These are phyloP conservation scores for Silurus meridionalis DNA, from an alignment of 2,113 vertebrate genomes.

Conservation along the genomic window DNA sequence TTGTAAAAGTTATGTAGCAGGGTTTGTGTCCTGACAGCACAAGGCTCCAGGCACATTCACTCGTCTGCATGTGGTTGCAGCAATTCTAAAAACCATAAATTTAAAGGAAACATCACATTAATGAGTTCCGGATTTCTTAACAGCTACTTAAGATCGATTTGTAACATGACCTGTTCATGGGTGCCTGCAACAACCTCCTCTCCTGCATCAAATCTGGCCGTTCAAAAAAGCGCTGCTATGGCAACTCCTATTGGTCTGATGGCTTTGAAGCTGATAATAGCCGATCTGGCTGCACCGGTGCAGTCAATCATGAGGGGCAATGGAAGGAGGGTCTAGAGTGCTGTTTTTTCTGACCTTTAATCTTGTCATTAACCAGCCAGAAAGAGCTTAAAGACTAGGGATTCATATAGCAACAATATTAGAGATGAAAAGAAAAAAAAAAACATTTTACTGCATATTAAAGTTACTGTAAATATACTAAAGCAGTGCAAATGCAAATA, in stretches of 20 bases:
- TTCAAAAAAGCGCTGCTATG: slow-evolving; percentile 45
- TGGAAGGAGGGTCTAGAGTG: slow-evolving; percentile 16
- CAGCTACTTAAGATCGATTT: slow-evolving; percentile 26
- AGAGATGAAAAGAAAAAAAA: neutral
- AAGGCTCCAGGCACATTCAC: neutral
- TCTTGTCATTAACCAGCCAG: slow-evolving; percentile 38
- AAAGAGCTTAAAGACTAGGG: slow-evolving; percentile 15
- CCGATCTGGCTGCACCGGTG: slow-evolving; percentile 37
- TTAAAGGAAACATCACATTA: slow-evolving; percentile 40
- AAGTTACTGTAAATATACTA: neutral
- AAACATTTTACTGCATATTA: neutral
- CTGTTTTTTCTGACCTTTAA: slow-evolving; percentile 15
- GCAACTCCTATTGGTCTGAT: slow-evolving; percentile 41
- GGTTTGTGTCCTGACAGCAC: neutral
- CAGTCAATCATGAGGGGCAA: slow-evolving; percentile 22
- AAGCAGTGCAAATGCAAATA: neutral
- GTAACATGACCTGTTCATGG: slow-evolving; percentile 31
- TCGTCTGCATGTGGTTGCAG: slow-evolving; percentile 1
- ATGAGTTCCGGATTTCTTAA: slow-evolving; percentile 28
- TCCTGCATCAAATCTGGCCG: slow-evolving; percentile 34
- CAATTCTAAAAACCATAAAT: slow-evolving; percentile 17
- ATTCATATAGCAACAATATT: neutral
- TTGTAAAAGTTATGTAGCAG: neutral
- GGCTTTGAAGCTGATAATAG: slow-evolving; percentile 49
- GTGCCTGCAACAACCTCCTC: slow-evolving; percentile 28